Evolutionary conservation across 1,140 invertebrate genomes (phyloP), one percentile per base, ranked within the genome.

Genomic region (Drosophila mayri): DNA sequence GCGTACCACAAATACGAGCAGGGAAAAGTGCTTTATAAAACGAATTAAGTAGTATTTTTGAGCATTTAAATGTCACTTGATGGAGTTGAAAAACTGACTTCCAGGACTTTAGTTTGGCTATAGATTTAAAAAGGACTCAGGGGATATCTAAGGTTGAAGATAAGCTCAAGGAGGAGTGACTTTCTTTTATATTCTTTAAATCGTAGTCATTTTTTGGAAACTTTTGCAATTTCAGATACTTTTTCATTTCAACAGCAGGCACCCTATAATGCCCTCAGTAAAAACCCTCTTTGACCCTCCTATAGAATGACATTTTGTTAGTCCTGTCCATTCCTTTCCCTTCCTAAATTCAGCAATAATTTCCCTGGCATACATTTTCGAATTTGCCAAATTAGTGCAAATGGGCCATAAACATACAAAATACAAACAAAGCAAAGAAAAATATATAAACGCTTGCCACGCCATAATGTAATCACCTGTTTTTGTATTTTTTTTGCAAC

Each of bases 1-100:
- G 75, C 86, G 78, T 90, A 71, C 65, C 41, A 70, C 41, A 73
- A 79, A 72, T 59, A 60, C 16, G 41, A 59, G 54, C 12, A 11
- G 35, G 9, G 10, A 55, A 10, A 37, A 37, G 54, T 30, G 43
- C 18, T 47, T 32, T 18, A 6, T 37, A 28, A 8, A 55, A 25
- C 16, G 35, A 41, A 40, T n/a, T 25, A 12, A 57, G 10, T 8
- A 5, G 20, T 25, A 8, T 22, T 43, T 16, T 38, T 38, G 6
- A 10, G 11, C 20, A 38, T 37, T 55, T n/a, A 54, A 55, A 55
- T 55, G 35, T 54, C 50, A 54, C 20, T 50, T 50, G 11, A 8
- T 1, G 6, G n/a, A 12, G 49, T 18, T 32, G 2, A 18, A 32
- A 50, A 1, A 16, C 4, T 3, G n/a, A 18, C 10, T 18, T 18